Conservation (phyloP, 2,113 vertebrate genomes). For the Pseudorectes ferrugineus region DNA sequence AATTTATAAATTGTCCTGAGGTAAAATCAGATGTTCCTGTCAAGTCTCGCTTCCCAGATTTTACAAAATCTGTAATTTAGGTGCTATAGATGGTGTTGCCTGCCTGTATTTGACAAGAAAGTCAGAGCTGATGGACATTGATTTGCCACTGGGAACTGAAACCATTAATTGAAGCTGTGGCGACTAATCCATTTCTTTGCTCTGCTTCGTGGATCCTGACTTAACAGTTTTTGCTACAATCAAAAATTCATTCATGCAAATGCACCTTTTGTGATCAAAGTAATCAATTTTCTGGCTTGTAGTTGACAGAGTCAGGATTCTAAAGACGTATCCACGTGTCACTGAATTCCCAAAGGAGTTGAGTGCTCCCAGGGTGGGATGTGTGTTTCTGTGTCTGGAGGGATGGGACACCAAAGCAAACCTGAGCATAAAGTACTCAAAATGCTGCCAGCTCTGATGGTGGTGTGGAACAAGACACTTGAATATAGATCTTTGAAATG, state of each 20-base stretch:
- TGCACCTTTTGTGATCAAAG: conserved; percentile 32
- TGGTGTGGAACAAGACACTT: not conserved
- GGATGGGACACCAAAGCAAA: not conserved
- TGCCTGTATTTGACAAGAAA: conserved; percentile 52
- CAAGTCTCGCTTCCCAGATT: conserved; percentile 61
- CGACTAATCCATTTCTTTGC: conserved; percentile 42
- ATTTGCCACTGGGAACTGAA: conserved; percentile 54
- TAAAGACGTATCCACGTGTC: fast-evolving
- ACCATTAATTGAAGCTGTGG: conserved; percentile 53
- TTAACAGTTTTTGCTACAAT: not conserved
- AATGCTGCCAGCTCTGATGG: not conserved
- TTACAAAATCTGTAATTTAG: conserved; percentile 71
- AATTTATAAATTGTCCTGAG: conserved; percentile 61
- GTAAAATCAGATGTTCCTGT: conserved; percentile 66
- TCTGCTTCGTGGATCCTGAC: not conserved
- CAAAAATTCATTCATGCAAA: conserved; percentile 38
- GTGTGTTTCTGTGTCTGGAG: not conserved
- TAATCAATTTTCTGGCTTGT: conserved; percentile 24
- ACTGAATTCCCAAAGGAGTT: not conserved
- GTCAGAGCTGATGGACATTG: conserved; percentile 53
- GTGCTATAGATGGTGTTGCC: not conserved
- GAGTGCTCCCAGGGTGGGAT: not conserved
- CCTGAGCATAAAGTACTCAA: not conserved
- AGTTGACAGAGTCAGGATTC: not conserved
- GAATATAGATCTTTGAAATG: not conserved